Evolutionary conservation across 2,888 invertebrate genomes (phyloP).

Genomic region (Tryphoninae sp.): DNA sequence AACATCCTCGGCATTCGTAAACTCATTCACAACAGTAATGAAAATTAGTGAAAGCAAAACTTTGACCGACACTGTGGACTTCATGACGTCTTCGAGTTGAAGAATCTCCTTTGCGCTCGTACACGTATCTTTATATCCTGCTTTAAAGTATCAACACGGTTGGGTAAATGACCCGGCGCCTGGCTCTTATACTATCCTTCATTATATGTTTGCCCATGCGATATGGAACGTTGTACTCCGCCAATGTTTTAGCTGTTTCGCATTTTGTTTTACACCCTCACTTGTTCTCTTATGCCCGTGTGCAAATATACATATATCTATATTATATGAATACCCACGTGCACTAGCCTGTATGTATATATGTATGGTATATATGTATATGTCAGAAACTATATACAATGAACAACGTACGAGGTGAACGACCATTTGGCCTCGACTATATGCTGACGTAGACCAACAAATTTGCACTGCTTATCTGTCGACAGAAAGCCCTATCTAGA

Average conservation of each 20-base stretch:
- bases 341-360: background rate
- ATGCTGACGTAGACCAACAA: slow-evolving; percentile 67
- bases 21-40: slow-evolving; percentile 17
- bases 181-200: slow-evolving; percentile 35
- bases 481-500: slow-evolving; percentile 56
- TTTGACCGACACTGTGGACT: slow-evolving; percentile 42
- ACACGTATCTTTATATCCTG: slow-evolving; percentile 61
- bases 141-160: slow-evolving; percentile 28
- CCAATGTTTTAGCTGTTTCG: slow-evolving; percentile 63
- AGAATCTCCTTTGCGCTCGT: slow-evolving; percentile 34
- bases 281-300: slow-evolving; percentile 4
- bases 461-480: slow-evolving; percentile 77
- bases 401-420: background rate
- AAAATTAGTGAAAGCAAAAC: slow-evolving; percentile 8
- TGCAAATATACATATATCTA: background rate
- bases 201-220: slow-evolving; percentile 42
- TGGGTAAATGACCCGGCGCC: slow-evolving; percentile 58
- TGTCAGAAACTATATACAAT: slow-evolving; percentile 5
- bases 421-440: slow-evolving; percentile 26
- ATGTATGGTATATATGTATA: background rate
- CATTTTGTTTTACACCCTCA: slow-evolving; percentile 26
- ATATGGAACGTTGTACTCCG: slow-evolving; percentile 64
- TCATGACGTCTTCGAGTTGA: slow-evolving; percentile 54
- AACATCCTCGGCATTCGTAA: slow-evolving; percentile 28
- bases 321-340: background rate